Base-by-base conservation (phyloP, 2,797 vertebrate genomes). In the Microctenopoma lineatum region DNA sequence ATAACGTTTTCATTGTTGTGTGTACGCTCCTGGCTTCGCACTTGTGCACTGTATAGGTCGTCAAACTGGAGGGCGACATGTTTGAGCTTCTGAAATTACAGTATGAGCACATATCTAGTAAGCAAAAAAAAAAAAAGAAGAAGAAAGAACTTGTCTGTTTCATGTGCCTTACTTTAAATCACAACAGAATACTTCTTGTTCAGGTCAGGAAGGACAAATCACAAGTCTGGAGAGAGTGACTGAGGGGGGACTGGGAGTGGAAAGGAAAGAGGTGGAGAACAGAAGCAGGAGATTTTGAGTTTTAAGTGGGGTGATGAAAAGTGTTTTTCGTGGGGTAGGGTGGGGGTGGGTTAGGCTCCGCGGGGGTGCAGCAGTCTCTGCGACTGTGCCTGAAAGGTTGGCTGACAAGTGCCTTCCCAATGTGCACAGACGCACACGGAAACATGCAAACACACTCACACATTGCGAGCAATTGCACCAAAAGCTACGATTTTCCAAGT, bases 221-320 rank as follows among this genome's bases (percentile, higher is more conserved):
- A 59, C 46, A 68, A 75, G 73, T 39, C 47, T 79, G 50, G 65
- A 67, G 70, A 76, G 75, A 59, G 55, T 79, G 82, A 84, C 60
- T 84, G 84, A 86, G 65, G 53, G 59, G 34, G 66, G 52, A 8
- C 42, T 39, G 62, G 9, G 59, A 21, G 42, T 16, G 58, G 70
- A 67, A 59, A 0, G 27, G 57, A 55, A 66, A 60, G 57, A 71
- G 65, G 60, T 66, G 59, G 72, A 73, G 70, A 83, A 73, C 65
- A 74, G 47, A 82, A 59, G 64, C 45, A 81, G 72, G 79, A 82
- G 76, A 47, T 71, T 79, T 83, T 79, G 81, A 83, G 88, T 80
- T 87, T 87, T 81, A 87, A 83, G 83, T 72, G 75, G 69, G 54
- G 70, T 84, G 90, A 89, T 89, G 85, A 91, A 89, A 88, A 86